Evolutionary conservation across 2,888 invertebrate species (phyloP).

Genomic region (Ichneumon xanthorius): DNA sequence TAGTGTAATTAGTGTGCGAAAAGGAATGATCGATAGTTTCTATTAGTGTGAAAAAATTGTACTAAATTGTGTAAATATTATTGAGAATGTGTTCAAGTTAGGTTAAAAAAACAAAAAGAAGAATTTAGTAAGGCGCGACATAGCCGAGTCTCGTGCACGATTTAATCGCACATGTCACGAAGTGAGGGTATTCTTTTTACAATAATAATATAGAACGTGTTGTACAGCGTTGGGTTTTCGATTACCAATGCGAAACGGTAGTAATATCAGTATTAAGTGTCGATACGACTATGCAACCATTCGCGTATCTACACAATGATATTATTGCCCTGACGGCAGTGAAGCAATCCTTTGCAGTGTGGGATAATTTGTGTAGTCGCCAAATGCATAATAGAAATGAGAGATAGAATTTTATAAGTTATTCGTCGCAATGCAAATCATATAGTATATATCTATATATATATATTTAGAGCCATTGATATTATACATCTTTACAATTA

Average conservation of each 20-base stretch:
- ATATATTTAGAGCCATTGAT: constrained; percentile 29
- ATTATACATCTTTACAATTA: constrained; percentile 45
- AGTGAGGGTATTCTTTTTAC: constrained; percentile 35
- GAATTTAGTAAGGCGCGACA: constrained; percentile 2
- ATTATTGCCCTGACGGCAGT: constrained; percentile 41
- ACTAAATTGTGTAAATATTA: constrained; percentile 60
- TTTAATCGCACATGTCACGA: constrained; percentile 43
- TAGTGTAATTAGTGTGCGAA: constrained; percentile 12
- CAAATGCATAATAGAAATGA: constrained; percentile 51
- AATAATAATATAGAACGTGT: constrained; percentile 22
- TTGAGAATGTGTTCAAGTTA: constrained; percentile 37
- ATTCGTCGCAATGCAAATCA: constrained; percentile 35
- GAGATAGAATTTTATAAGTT: constrained; percentile 39
- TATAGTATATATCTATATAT: constrained; percentile 26
- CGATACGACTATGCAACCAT: constrained; percentile 5
- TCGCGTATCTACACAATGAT: constrained; percentile 37
- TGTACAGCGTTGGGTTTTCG: constrained; percentile 14
- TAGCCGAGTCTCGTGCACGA: constrained; percentile 33
- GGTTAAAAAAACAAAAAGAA: constrained; percentile 4
- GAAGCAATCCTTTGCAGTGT: constrained; percentile 33
- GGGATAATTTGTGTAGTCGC: constrained; percentile 38
- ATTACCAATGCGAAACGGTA: constrained; percentile 21
- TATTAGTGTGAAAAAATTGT: constrained; percentile 35
- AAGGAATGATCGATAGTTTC: constrained; percentile 23
- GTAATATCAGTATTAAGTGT: constrained; percentile 50